phyloP scores from a whole-genome alignment of 1,140 invertebrate genomes.

The Drosophila neocordata region DNA sequence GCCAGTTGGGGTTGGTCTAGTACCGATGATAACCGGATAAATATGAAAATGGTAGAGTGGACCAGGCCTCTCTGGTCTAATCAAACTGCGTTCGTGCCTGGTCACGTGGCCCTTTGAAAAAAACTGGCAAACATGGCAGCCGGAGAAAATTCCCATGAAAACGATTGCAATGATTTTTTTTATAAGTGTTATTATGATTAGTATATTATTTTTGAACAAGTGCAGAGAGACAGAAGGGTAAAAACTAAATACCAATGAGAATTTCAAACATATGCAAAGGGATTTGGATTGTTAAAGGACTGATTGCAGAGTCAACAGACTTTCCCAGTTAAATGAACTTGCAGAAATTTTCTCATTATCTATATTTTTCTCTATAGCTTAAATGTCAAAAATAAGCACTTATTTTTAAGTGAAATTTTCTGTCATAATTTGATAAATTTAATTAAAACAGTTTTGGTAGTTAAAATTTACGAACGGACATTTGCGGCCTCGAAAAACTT shows the following conservation, averaged over 20 bases:
- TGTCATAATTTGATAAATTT: conserved; percentile 72
- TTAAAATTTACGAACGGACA: conserved; percentile 56
- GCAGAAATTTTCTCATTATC: conserved; percentile 29
- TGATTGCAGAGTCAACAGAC: background rate
- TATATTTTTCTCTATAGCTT: conserved; percentile 23
- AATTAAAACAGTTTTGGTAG: conserved; percentile 75
- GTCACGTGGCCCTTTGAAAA: conserved; percentile 56
- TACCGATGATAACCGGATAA: conserved; percentile 29
- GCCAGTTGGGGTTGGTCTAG: conserved; percentile 17
- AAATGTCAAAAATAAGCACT: background rate
- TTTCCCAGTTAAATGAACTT: background rate
- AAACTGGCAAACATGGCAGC: conserved; percentile 28
- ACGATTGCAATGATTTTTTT: conserved; percentile 52
- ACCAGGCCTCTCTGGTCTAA: conserved; percentile 37
- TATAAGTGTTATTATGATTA: conserved; percentile 69
- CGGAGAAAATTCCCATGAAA: conserved; percentile 63
- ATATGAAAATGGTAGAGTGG: conserved; percentile 23
- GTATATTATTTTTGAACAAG: conserved; percentile 70
- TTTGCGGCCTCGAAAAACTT: conserved; percentile 61
- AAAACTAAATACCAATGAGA: conserved; percentile 65
- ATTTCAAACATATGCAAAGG: conserved; percentile 48
- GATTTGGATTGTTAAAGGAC: conserved; percentile 29
- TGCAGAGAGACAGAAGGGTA: conserved; percentile 34
- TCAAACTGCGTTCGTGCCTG: conserved; percentile 64
- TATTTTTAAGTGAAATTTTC: conserved; percentile 53